Conservation (phyloP, 2,888 invertebrate species). For the Pristionchus arcanus region DNA sequence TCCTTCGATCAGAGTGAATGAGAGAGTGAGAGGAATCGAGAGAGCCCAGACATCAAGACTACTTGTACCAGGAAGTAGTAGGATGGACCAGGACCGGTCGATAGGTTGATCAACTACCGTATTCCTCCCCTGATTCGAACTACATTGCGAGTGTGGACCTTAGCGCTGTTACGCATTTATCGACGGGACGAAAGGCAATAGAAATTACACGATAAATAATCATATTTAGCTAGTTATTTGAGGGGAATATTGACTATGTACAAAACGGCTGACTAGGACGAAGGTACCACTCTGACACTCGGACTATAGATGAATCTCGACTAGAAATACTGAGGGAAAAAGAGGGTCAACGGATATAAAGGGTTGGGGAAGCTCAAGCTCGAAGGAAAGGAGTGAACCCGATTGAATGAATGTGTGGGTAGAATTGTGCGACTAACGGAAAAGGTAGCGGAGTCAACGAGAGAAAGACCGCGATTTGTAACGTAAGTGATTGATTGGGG, state of each 20-base stretch:
- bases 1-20: not conserved
- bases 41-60: not conserved
- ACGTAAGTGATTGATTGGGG: conserved; percentile 2
- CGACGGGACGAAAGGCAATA: not conserved
- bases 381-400: conserved; percentile 27
- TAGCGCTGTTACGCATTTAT: conserved; percentile 52
- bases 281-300: not conserved
- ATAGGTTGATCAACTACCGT: conserved; percentile 1
- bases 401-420: not conserved
- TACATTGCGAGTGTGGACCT: not conserved
- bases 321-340: conserved; percentile 31
- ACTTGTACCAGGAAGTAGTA: conserved; percentile 50
- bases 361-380: conserved; percentile 24
- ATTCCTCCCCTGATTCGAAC: not conserved
- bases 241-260: conserved; percentile 21
- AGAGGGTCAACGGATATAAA: not conserved
- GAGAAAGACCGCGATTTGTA: conserved; percentile 35
- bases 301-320: not conserved
- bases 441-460: not conserved
- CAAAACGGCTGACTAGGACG: not conserved
- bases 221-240: conserved; percentile 28
- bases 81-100: not conserved
- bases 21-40: conserved; percentile 30
- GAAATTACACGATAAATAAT: conserved; percentile 41
- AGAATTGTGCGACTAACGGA: conserved; percentile 10